Evolutionary conservation across 2,888 invertebrate genomes (phyloP).

Genomic region (Dolomedes plantarius): DNA sequence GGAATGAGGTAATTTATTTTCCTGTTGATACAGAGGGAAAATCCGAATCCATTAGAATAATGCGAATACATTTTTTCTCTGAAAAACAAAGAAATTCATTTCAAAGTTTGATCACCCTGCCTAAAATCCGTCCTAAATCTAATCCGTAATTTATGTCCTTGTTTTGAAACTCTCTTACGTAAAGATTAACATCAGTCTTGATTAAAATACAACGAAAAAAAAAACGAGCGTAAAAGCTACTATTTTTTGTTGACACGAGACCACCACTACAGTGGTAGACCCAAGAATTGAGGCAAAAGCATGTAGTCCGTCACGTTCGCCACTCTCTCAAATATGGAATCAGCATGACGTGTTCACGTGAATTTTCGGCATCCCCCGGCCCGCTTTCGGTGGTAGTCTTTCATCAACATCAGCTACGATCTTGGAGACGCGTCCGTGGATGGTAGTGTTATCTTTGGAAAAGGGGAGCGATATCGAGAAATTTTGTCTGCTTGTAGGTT

Average conservation of each 20-base stretch:
- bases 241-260: not conserved
- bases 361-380: not conserved
- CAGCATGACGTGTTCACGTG: conserved; percentile 34
- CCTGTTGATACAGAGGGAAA: too few species aligned
- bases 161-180: not conserved
- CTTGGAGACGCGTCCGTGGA: not conserved
- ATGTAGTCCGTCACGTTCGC: conserved; percentile 19
- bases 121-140: not conserved
- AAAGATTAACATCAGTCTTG: not conserved
- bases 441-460: not conserved
- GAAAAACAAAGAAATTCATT: not conserved
- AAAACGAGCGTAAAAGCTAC: not conserved
- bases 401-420: not conserved
- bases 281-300: not conserved
- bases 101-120: not conserved
- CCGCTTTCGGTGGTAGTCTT: not conserved
- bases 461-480: not conserved
- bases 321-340: conserved; percentile 24
- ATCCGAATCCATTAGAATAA: too few species aligned
- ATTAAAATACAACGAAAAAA: not conserved
- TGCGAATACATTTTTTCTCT: too few species aligned
- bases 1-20: too few species aligned
- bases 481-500: not conserved
- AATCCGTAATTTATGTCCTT: not conserved
- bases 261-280: not conserved